A percentile compares a stretch with the other conserved stretches of the same genome.
These are phyloP conservation scores for Epinotia nisella DNA, from an alignment of 2,888 invertebrate species.

Conservation along the genomic window DNA sequence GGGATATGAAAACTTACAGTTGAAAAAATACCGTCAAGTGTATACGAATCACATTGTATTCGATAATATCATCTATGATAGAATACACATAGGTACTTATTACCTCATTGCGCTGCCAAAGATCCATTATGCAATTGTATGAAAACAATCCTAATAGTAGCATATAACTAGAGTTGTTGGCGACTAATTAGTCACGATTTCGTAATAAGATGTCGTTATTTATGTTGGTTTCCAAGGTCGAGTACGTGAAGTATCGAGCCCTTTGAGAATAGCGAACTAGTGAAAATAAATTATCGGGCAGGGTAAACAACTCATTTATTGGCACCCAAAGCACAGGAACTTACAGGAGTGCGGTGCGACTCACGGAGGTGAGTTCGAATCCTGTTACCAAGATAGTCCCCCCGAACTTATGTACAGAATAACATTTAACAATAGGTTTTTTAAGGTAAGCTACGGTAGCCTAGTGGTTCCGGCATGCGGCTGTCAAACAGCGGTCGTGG, in stretches of 20 bases:
- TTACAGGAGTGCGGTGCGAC: no score
- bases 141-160: constrained; percentile 25
- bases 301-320: not conserved
- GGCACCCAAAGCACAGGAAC: not conserved
- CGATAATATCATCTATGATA: not conserved
- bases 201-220: constrained; percentile 34
- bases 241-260: constrained; percentile 7
- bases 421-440: no score
- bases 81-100: not conserved
- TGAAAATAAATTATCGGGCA: not conserved
- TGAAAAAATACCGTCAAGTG: not conserved
- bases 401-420: no score
- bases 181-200: constrained; percentile 40
- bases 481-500: no score
- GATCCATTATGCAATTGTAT: constrained; percentile 29
- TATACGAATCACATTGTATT: not conserved
- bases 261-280: constrained; percentile 18
- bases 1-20: not conserved
- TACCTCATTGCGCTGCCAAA: constrained; percentile 4
- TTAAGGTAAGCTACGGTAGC: no score
- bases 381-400: no score
- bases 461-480: no score
- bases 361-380: no score
- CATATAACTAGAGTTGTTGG: constrained; percentile 3
- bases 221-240: constrained; percentile 29